Percentiles rank a stretch among this genome's conserved stretches.
These are phyloP conservation scores for Melanogrammus aeglefinus DNA, from an alignment of 2,797 vertebrate genomes.

Conservation along the genomic window DNA sequence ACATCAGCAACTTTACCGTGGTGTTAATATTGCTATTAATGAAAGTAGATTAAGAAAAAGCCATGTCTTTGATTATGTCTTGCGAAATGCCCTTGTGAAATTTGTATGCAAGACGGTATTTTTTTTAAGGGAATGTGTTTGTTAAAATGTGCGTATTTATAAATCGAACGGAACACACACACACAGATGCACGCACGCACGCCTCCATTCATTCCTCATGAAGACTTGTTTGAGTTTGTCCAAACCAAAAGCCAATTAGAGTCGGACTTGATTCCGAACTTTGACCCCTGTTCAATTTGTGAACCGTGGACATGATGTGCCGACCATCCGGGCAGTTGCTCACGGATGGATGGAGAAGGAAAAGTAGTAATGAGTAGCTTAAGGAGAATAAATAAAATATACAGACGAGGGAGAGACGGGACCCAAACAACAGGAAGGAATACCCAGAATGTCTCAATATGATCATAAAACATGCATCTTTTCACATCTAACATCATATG, in stretches of 20 bases:
- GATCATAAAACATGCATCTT: neutral
- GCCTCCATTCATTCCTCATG: slow-evolving; percentile 46
- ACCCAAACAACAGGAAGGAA: neutral
- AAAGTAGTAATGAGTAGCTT: neutral
- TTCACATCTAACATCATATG: neutral
- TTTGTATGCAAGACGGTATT: slow-evolving; percentile 62
- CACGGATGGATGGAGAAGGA: slow-evolving; percentile 10
- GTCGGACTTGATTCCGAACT: slow-evolving; percentile 46
- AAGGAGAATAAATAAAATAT: slow-evolving; percentile 14
- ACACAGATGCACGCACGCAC: slow-evolving; percentile 16
- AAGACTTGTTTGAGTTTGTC: slow-evolving; percentile 12
- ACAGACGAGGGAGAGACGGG: slow-evolving; percentile 14
- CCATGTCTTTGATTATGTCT: slow-evolving; percentile 21
- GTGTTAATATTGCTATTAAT: slow-evolving; percentile 18
- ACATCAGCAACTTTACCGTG: slow-evolving; percentile 16
- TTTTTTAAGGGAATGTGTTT: slow-evolving; percentile 61
- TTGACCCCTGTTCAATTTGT: slow-evolving; percentile 56
- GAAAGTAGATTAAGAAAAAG: neutral
- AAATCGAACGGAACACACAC: slow-evolving; percentile 22
- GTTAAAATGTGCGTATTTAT: slow-evolving; percentile 35
- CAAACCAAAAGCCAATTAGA: slow-evolving; percentile 52
- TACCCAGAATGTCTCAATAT: no score
- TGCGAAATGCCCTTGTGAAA: slow-evolving; percentile 37
- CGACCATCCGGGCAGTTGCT: slow-evolving; percentile 48
- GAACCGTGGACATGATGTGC: slow-evolving; percentile 52